These are phyloP conservation scores for Cuniculus paca DNA, from an alignment of 2,797 vertebrate species.

Conservation along the genomic window DNA sequence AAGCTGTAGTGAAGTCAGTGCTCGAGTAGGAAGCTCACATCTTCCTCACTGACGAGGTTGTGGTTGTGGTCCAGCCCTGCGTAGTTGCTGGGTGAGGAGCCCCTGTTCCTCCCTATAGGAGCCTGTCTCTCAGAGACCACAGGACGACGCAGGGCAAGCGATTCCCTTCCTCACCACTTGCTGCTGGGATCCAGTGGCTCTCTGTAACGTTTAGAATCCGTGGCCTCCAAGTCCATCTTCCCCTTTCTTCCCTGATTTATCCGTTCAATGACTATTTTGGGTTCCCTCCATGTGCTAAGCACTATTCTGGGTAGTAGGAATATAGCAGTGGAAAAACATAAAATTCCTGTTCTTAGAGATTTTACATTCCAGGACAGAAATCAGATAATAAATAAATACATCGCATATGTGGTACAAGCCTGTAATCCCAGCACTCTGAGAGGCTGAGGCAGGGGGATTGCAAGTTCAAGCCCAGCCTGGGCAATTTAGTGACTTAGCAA, in stretches of 20 bases:
- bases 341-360: background rate
- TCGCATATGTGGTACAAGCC: background rate
- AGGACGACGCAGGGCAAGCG: background rate
- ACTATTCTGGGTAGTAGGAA: background rate
- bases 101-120: background rate
- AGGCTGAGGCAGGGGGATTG: slow-evolving; percentile 9
- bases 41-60: background rate
- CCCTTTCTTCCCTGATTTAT: background rate
- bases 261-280: background rate
- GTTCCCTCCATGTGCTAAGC: background rate
- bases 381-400: background rate
- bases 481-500: background rate
- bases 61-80: background rate
- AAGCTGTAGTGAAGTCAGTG: background rate
- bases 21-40: background rate
- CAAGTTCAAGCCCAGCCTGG: background rate
- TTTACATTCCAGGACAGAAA: background rate
- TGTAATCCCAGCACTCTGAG: background rate
- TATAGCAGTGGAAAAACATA: background rate
- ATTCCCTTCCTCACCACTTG: background rate
- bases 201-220: background rate
- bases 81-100: background rate
- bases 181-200: background rate
- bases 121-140: background rate
- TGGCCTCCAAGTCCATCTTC: background rate